Base-by-base conservation (phyloP, 2,797 vertebrate species). In the Cyprinella venusta region DNA sequence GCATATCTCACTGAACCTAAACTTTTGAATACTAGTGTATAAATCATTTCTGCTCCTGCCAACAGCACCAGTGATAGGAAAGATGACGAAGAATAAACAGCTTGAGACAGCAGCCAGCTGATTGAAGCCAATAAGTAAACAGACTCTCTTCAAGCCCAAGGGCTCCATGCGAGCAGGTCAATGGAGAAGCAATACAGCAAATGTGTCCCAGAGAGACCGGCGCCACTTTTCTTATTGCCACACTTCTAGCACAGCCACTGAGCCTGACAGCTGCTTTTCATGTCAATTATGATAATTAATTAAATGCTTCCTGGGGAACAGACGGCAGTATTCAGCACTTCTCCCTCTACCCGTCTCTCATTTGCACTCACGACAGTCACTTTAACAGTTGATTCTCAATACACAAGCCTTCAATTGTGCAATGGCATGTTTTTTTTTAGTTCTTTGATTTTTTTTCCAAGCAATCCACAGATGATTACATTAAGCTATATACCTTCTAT, bases 101-200 rank as follows among this genome's bases (percentile, higher is more conserved):
- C 26, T 74, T 21, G 24, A 33, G 76, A 64, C 24, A 50, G 76
- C 42, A 48, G 10, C 61, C 56, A 33, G 40, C 24, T 64, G 59
- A 63, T 30, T 38, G 38, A 76, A 42, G 75, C 21, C 59, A 40
- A n/a, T 50, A 26, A 45, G 59, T 64, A 42, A 67, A 79, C 45
- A 79, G 40, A 38, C 63, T 45, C 52, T 42, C 67, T 81, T 71
- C 1, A 61, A 30, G 40, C 68, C 79, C 33, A 18, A 48, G 26
- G 79, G 7, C n/a, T 82, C 45, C 30, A 36, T 82, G 71, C 54
- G 59, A 65, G 45, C 3, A 86, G 89, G 89, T 88, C 86, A 86
- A 88, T 91, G 89, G 87, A 88, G 86, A 91, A 91, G 91, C 90
- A 88, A 52, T 65, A 84, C 75, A 61, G 68, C 77, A 70, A 78